Evolutionary conservation across 1,140 invertebrate species (phyloP).

Genomic region (Chrysopa pallens): DNA sequence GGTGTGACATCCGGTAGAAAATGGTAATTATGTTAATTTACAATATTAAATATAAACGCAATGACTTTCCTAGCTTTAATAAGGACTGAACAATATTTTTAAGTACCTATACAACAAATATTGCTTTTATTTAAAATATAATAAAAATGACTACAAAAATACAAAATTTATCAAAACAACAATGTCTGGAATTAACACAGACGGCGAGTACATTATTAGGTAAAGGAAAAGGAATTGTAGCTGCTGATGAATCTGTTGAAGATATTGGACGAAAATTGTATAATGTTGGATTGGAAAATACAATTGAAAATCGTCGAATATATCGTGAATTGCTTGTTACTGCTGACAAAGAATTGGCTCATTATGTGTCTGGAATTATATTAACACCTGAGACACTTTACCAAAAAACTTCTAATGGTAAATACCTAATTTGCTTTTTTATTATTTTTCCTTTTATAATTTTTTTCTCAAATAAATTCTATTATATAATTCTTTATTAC

Average conservation of each 20-base stretch:
- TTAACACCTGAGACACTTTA: slow-evolving; percentile 96
- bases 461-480: no score
- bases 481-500: no score
- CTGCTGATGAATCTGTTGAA: slow-evolving; percentile 73
- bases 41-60: no score
- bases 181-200: slow-evolving; percentile 72
- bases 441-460: no score
- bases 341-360: slow-evolving; percentile 45
- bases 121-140: no score
- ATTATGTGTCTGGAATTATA: slow-evolving; percentile 80
- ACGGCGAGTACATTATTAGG: slow-evolving; percentile 83
- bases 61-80: no score
- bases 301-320: slow-evolving; percentile 70
- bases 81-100: no score
- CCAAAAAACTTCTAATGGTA: slow-evolving; percentile 77
- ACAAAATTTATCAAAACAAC: slow-evolving; percentile 7
- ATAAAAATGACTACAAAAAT: no score
- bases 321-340: slow-evolving; percentile 83
- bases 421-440: no score
- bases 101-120: no score
- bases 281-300: slow-evolving; percentile 53
- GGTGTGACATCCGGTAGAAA: no score
- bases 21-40: no score
- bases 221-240: slow-evolving; percentile 79
- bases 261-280: slow-evolving; percentile 75